Percentiles rank a stretch among this genome's conserved stretches.
These are phyloP conservation scores for Prinia subflava DNA, from an alignment of 2,113 vertebrate species.

Conservation along the genomic window DNA sequence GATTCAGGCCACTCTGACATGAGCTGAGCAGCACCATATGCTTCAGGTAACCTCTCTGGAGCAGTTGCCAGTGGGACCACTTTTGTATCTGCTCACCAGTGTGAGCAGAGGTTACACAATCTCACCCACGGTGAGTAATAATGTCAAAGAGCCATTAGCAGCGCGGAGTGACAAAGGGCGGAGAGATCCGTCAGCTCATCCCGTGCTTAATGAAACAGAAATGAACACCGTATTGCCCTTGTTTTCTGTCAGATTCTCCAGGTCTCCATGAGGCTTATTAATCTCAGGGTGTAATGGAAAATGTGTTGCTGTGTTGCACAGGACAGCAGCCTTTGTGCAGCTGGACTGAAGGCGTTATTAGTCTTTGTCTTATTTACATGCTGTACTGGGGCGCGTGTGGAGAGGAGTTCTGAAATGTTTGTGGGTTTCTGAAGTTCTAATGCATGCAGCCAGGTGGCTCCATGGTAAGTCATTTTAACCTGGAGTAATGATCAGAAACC, in stretches of 20 bases:
- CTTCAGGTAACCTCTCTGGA: conserved; percentile 13
- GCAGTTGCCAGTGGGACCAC: conserved; percentile 39
- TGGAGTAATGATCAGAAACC: neutral
- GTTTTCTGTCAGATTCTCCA: conserved; percentile 50
- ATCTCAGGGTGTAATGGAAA: conserved; percentile 64
- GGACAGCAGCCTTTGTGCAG: neutral
- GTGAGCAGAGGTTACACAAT: conserved; percentile 50
- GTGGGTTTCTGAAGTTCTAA: conserved; percentile 8
- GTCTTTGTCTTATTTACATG: conserved; percentile 66
- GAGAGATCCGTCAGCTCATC: conserved; percentile 48
- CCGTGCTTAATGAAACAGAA: conserved; percentile 67
- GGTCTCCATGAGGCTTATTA: conserved; percentile 57
- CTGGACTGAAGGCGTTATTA: conserved; percentile 42
- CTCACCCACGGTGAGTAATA: conserved; percentile 41
- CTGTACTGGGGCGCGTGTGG: neutral
- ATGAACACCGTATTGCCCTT: conserved; percentile 53
- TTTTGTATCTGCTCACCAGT: neutral
- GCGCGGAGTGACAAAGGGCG: conserved; percentile 49
- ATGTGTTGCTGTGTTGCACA: conserved; percentile 32
- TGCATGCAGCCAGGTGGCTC: conserved; percentile 41
- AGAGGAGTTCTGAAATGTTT: neutral
- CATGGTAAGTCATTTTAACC: conserved; percentile 15
- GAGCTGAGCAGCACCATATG: conserved; percentile 32
- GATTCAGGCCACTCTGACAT: neutral
- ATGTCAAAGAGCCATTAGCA: conserved; percentile 40